Evolutionary conservation across 2,113 vertebrate genomes (phyloP).

Genomic region (Antechinus flavipes): DNA sequence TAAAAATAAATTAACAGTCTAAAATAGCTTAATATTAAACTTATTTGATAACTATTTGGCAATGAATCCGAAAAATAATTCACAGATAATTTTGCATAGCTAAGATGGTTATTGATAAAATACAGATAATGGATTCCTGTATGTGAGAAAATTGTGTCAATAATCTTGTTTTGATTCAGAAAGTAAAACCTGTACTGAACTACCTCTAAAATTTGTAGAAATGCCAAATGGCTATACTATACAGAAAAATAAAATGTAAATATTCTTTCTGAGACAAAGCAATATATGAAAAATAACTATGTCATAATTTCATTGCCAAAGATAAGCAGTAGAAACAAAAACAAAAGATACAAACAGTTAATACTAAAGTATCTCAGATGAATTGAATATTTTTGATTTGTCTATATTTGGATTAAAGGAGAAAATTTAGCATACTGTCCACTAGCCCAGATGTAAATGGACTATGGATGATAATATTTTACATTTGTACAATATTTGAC

Average conservation of each 20-base stretch:
- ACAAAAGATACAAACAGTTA: not conserved
- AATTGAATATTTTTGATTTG: not conserved
- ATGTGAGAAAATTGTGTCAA: not conserved
- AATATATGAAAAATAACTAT: not conserved
- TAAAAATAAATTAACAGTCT: not conserved
- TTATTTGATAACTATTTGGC: not conserved
- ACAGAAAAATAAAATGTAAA: not conserved
- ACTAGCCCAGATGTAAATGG: not conserved
- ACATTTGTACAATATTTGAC: not conserved
- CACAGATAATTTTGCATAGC: not conserved
- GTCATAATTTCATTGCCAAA: not conserved
- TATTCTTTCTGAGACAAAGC: not conserved
- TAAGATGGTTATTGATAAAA: not conserved
- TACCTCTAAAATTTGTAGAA: not conserved
- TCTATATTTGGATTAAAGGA: not conserved
- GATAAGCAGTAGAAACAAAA: not conserved
- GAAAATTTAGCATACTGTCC: not conserved
- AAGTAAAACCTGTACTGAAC: not conserved
- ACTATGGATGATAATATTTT: not conserved
- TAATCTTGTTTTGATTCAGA: not conserved
- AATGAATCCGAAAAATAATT: not conserved
- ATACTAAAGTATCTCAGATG: not conserved
- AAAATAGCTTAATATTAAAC: not conserved
- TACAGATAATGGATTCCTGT: not conserved
- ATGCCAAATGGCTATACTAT: not conserved